phyloP scores from a whole-genome alignment of 2,797 vertebrate genomes.

The Chlorospingus flavigularis region DNA sequence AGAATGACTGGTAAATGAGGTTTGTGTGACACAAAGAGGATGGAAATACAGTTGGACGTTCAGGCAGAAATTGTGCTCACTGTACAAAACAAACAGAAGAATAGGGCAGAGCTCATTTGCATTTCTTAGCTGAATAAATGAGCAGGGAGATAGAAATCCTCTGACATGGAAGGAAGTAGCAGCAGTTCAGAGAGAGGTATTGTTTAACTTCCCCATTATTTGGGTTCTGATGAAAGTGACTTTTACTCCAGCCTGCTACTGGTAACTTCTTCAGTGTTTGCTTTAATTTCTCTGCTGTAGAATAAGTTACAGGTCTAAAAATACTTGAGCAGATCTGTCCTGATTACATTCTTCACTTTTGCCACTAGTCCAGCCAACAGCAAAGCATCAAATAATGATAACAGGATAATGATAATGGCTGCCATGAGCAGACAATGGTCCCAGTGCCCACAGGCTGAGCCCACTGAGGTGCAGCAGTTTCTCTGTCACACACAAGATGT shows the following conservation, averaged over 20 bases:
- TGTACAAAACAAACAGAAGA: slow-evolving; percentile 59
- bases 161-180: not conserved
- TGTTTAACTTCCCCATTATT: not conserved
- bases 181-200: not conserved
- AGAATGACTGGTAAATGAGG: slow-evolving; percentile 67
- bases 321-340: not conserved
- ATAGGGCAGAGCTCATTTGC: slow-evolving; percentile 34
- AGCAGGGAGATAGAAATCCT: not conserved
- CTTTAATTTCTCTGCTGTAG: not conserved
- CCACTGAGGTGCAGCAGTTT: not conserved
- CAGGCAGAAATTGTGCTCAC: slow-evolving; percentile 62
- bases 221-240: not conserved
- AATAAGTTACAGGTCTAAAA: not conserved
- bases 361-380: not conserved
- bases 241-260: not conserved
- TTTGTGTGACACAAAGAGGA: slow-evolving; percentile 66
- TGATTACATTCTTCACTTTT: not conserved
- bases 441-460: not conserved
- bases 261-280: not conserved
- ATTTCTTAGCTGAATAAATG: slow-evolving; percentile 24
- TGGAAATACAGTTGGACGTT: slow-evolving; percentile 65
- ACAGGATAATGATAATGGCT: not conserved
- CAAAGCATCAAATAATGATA: not conserved
- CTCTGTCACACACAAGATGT: not conserved
- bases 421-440: not conserved